Percentiles rank a stretch among this genome's conserved stretches.
phyloP scores from a whole-genome alignment of 2,113 vertebrate species.

The Fregetta grallaria region DNA sequence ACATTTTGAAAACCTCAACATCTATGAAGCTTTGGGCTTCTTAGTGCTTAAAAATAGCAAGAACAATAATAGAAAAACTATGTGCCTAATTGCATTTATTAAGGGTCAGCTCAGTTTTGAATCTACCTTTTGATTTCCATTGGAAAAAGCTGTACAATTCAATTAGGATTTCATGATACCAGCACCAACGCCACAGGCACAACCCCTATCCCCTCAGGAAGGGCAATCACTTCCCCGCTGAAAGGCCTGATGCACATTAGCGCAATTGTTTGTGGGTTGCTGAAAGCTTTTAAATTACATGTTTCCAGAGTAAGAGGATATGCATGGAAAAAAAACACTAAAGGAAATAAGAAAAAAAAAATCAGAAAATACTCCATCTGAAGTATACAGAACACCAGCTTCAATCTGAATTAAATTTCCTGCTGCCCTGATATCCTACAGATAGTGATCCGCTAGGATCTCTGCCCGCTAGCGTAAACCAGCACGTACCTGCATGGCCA shows the following conservation, averaged over 20 bases:
- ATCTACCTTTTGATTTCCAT: background rate
- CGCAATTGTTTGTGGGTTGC: background rate
- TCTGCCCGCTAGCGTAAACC: rapidly evolving
- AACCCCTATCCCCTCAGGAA: conserved; percentile 37
- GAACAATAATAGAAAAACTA: background rate
- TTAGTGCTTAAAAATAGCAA: background rate
- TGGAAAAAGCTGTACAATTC: background rate
- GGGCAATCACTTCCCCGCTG: background rate
- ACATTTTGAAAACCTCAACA: background rate
- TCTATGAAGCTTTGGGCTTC: background rate
- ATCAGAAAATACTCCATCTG: background rate
- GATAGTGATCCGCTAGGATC: background rate
- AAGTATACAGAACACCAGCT: background rate
- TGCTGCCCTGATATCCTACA: background rate
- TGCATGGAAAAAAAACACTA: background rate
- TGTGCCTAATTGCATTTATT: background rate
- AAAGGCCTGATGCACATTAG: conserved; percentile 37
- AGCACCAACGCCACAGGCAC: background rate
- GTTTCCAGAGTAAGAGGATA: background rate
- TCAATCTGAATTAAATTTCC: background rate
- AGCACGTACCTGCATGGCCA: background rate
- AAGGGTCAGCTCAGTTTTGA: conserved; percentile 5
- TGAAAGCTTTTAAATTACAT: conserved; percentile 43
- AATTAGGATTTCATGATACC: background rate
- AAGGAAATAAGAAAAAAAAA: background rate